Base-by-base conservation (phyloP, 2,113 vertebrate species). In the Petromus typicus region DNA sequence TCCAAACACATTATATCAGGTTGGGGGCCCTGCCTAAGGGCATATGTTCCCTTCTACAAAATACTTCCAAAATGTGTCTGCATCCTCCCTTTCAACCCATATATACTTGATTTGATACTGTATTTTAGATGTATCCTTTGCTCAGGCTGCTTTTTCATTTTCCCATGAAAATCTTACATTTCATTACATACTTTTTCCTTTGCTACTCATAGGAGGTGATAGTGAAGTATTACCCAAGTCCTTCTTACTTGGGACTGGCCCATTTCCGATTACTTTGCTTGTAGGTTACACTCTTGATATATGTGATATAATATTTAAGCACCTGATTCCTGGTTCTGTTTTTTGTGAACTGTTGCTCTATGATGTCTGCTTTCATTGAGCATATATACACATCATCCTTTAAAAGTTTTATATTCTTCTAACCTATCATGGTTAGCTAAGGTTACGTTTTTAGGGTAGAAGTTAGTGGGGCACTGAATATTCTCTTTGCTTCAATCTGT, bases 1-100 rank as follows among this genome's bases (percentile, higher is more conserved):
- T 96, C 84, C 89, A 94, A 92, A 84, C 84, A 57, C n/a, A 95
- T 97, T 91, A 63, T 89, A 91, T 93, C 91, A 86, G 86, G 63
- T 43, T 9, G 4, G 79, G 57, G 34, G 16, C n/a, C 71, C 89
- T 34, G 64, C 96, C 97, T 97, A 71, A 86, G 91, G 96, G 96
- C 86, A 86, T 83, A 12, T 23, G 69, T 51, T 93, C 30, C 16
- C 84, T 96, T 91, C 67, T 45, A 78, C 48, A 43, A 66, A 94
- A 88, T 9, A 20, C 67, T 94, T 67, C 86, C 76, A 87, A 84
- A 51, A 64, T 63, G 48, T 61, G 34, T 20, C 43, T 64, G 2
- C 20, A 69, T 12, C 45, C 64, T 91, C 59, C 82, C 23, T 30
- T 86, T 73, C 63, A 87, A 25, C 7, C n/a, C 51, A 0, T 2